Percentiles rank a stretch among this genome's conserved stretches.
phyloP scores from a whole-genome alignment of 2,113 vertebrate species.

The Brachypodius melanocephalos region DNA sequence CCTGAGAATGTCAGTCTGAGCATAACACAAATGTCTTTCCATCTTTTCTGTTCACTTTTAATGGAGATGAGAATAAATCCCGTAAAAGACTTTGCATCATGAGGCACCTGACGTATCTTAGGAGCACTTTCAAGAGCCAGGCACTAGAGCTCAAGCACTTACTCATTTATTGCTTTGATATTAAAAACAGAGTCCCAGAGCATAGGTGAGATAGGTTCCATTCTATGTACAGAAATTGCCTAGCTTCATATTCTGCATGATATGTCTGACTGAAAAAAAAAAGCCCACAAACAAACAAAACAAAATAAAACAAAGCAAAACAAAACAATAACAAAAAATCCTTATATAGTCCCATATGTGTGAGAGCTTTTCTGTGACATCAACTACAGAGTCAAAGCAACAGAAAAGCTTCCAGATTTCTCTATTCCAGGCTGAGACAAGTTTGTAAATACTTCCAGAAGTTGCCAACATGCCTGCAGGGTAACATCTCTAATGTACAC shows the following conservation, averaged over 20 bases:
- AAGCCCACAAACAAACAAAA: not conserved
- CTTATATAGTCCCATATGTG: not conserved
- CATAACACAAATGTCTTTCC: not conserved
- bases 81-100: not conserved
- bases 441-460: not conserved
- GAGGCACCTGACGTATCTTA: slow-evolving; percentile 3
- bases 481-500: not conserved
- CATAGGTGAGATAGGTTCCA: not conserved
- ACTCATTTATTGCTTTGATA: slow-evolving; percentile 30
- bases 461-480: not conserved
- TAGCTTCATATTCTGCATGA: not conserved
- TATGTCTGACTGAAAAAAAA: not conserved
- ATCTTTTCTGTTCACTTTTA: slow-evolving; percentile 1
- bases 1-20: not conserved
- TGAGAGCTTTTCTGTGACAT: not conserved
- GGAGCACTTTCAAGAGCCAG: not conserved
- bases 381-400: not conserved
- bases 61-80: not conserved
- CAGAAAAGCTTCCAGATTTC: not conserved
- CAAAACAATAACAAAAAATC: not conserved
- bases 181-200: not conserved
- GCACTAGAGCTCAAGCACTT: not conserved
- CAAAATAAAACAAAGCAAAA: not conserved
- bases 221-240: not conserved
- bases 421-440: not conserved